Base-by-base conservation (phyloP, 2,797 vertebrate genomes). In the Takifugu ocellatus region DNA sequence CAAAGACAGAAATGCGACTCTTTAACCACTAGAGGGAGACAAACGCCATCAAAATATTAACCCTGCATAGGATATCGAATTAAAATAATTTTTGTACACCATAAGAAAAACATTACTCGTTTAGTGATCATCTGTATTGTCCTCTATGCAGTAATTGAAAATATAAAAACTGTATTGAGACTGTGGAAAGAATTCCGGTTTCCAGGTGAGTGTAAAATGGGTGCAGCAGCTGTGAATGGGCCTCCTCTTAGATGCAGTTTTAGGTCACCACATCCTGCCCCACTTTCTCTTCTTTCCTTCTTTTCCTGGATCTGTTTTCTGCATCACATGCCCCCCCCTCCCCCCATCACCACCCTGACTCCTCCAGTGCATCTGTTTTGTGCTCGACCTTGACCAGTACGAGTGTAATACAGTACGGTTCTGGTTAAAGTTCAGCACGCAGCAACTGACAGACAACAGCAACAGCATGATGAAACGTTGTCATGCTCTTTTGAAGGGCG, bases 11-110 rank as follows among this genome's bases (percentile, higher is more conserved):
- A 17, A 21, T 57, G 60, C 31, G 66, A 51, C 3, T 1, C 15
- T 0, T 42, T 0, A 0, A 25, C 71, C 85, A 82, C 62, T 4
- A 76, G 85, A 78, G 66, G 81, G 74, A 29, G 81, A 72, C 61
- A 78, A 26, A 74, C 25, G 17, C 5, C 11, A 6, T 33, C 15
- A 2, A 14, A 39, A 39, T 14, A 12, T 12, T 39, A 7, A 29
- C 27, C 1, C 27, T 2, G 4, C 27, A 29, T 29, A 4, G 4
- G 4, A 29, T 5, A 5, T 7, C 27, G 4, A 29, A 7, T 7
- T 14, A 39, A 14, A 39, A 33, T 33, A 33, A 7, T 33, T 33
- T 33, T 33, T 33, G 29, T 3, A 10, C 2, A 33, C 1, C 10
- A 10, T 39, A 12, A 39, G 4, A 39, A 36, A 39, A 39, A 5